These are phyloP conservation scores for Prosopocoilus inquinatus DNA, from an alignment of 2,888 invertebrate species.

Conservation along the genomic window DNA sequence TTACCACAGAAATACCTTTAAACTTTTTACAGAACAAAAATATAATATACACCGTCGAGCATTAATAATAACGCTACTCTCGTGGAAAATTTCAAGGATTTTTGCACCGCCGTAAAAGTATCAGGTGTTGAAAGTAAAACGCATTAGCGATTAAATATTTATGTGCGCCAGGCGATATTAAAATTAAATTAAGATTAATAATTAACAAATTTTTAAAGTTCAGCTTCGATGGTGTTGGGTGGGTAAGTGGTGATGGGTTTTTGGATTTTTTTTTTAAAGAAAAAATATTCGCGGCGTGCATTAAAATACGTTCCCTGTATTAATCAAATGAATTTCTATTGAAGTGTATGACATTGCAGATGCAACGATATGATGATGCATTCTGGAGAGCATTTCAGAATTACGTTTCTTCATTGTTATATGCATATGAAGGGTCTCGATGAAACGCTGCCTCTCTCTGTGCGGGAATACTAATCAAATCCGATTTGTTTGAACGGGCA, in stretches of 20 bases:
- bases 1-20: too few relatives aligned
- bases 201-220: conserved; percentile 1
- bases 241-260: neutral
- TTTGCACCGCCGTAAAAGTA: neutral
- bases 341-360: conserved; percentile 21
- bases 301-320: conserved; percentile 22
- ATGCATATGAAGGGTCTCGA: conserved; percentile 36
- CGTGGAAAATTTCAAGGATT: too few relatives aligned
- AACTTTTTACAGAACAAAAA: too few relatives aligned
- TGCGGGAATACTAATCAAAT: conserved; percentile 44
- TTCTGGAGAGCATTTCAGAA: conserved; percentile 41
- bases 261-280: neutral
- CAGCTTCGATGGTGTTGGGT: too few relatives aligned
- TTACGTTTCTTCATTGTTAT: conserved; percentile 42
- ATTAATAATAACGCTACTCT: too few relatives aligned
- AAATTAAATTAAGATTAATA: conserved; percentile 18
- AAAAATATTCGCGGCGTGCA: conserved; percentile 8
- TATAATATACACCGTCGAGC: too few relatives aligned
- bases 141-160: conserved; percentile 12
- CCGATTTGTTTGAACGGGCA: conserved; percentile 46
- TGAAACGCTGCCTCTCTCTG: conserved; percentile 28
- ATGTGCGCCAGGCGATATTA: conserved; percentile 10
- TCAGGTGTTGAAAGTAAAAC: conserved; percentile 1
- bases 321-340: conserved; percentile 24
- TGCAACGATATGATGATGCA: conserved; percentile 28